Evolutionary conservation across 2,888 invertebrate species (phyloP).

Genomic region (Noctua pronuba): DNA sequence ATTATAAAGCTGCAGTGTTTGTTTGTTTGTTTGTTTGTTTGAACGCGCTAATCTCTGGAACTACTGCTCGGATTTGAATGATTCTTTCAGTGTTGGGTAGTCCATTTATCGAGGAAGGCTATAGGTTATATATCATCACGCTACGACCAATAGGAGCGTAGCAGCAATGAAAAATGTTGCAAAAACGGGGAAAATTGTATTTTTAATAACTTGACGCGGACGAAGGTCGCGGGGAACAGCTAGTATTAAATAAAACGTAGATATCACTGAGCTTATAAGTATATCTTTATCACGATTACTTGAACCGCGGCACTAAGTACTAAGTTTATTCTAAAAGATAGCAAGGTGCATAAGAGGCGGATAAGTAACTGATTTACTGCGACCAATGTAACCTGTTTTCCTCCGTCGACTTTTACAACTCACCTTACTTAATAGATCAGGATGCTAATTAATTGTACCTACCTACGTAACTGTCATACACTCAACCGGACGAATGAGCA

Average conservation of each 20-base stretch:
- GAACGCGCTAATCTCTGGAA: no score
- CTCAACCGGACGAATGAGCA: constrained; percentile 12
- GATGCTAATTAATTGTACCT: constrained; percentile 45
- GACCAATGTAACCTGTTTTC: constrained; percentile 43
- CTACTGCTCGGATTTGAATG: no score
- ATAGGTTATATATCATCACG: no score
- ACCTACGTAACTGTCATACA: constrained; percentile 8
- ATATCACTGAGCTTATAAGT: constrained; percentile 36
- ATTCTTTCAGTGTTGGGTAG: no score
- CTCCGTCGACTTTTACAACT: constrained; percentile 45
- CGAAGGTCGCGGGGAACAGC: no score
- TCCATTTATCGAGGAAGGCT: no score
- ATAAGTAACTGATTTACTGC: constrained; percentile 54
- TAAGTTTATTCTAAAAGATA: constrained; percentile 44
- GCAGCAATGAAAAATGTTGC: no score
- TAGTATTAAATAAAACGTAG: constrained; percentile 44
- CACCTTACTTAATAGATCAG: constrained; percentile 48
- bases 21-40: no score
- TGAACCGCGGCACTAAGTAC: constrained; percentile 29
- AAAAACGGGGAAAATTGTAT: no score
- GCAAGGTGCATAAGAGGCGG: constrained; percentile 46
- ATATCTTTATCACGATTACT: constrained; percentile 40
- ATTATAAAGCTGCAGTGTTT: no score
- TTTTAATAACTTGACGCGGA: no score
- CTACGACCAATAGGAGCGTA: no score